Conservation (phyloP, 2,797 vertebrate genomes). For the Amniataba percoides region DNA sequence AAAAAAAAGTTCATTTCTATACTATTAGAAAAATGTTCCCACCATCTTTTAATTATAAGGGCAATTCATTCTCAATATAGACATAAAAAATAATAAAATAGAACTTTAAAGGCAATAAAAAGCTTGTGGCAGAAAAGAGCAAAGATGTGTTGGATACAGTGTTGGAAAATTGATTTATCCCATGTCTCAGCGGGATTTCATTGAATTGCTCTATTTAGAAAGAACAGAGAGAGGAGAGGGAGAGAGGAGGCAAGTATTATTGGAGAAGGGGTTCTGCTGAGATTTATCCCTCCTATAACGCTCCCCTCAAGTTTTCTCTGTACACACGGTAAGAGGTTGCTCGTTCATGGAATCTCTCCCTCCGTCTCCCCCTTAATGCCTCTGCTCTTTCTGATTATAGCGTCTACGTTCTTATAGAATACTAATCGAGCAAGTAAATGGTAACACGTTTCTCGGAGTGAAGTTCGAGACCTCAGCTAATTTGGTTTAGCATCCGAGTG, state of each 20-base stretch:
- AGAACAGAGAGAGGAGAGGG: constrained; percentile 37
- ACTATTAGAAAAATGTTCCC: constrained; percentile 30
- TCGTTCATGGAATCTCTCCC: constrained; percentile 24
- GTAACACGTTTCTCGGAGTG: constrained; percentile 68
- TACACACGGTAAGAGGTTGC: constrained; percentile 25
- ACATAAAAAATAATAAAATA: constrained; percentile 4
- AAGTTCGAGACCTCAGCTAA: constrained; percentile 77
- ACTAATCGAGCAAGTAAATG: constrained; percentile 81
- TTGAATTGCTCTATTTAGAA: constrained; percentile 69
- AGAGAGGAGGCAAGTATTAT: constrained; percentile 40
- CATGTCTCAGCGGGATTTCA: constrained; percentile 65
- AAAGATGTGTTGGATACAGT: constrained; percentile 50
- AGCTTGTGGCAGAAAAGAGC: constrained; percentile 45
- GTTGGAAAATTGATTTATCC: constrained; percentile 67
- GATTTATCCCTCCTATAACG: constrained; percentile 39
- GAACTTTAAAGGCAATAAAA: constrained; percentile 57
- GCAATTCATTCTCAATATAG: constrained; percentile 35
- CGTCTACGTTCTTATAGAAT: constrained; percentile 65
- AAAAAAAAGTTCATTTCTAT: constrained; percentile 15
- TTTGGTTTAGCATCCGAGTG: constrained; percentile 76
- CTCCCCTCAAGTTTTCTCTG: constrained; percentile 42
- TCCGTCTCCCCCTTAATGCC: constrained; percentile 42
- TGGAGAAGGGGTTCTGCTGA: constrained; percentile 46
- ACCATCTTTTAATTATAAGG: constrained; percentile 45
- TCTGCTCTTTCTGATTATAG: constrained; percentile 57